phyloP scores from a whole-genome alignment of 1,140 invertebrate species.

The Eriocheir sinensis region DNA sequence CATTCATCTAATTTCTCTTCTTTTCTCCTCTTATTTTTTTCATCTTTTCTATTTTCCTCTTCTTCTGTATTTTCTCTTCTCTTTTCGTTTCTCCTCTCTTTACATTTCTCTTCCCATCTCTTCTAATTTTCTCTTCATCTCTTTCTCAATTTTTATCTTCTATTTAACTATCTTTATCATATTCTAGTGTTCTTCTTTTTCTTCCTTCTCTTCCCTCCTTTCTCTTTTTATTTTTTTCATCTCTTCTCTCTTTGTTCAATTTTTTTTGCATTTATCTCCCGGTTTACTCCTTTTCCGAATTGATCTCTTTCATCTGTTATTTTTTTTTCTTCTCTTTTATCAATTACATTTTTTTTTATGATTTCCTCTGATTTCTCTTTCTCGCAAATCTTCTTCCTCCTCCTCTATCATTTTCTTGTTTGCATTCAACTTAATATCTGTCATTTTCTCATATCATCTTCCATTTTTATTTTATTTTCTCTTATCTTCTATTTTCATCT shows the following conservation, averaged over 20 bases:
- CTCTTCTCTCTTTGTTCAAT: neutral
- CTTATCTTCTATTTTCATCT: too few relatives aligned
- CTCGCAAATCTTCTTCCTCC: neutral
- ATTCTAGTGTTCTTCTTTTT: neutral
- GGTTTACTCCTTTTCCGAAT: neutral
- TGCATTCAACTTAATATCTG: neutral
- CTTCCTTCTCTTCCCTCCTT: neutral
- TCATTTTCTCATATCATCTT: neutral
- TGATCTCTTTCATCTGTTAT: neutral
- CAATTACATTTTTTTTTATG: neutral
- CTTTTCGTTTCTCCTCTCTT: neutral
- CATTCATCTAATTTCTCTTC: neutral
- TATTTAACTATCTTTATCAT: neutral
- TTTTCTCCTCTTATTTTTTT: slow-evolving; percentile 2
- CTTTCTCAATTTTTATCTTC: neutral
- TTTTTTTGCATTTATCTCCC: neutral
- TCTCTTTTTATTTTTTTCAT: too few relatives aligned
- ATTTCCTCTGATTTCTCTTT: neutral
- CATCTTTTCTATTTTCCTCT: neutral
- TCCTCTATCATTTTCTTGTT: neutral
- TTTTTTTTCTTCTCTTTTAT: neutral
- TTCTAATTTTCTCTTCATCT: neutral
- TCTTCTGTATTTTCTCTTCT: neutral
- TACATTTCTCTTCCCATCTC: neutral
- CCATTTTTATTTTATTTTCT: too few relatives aligned